Base-by-base conservation (phyloP, 2,797 vertebrate genomes). In the Karalla daura region DNA sequence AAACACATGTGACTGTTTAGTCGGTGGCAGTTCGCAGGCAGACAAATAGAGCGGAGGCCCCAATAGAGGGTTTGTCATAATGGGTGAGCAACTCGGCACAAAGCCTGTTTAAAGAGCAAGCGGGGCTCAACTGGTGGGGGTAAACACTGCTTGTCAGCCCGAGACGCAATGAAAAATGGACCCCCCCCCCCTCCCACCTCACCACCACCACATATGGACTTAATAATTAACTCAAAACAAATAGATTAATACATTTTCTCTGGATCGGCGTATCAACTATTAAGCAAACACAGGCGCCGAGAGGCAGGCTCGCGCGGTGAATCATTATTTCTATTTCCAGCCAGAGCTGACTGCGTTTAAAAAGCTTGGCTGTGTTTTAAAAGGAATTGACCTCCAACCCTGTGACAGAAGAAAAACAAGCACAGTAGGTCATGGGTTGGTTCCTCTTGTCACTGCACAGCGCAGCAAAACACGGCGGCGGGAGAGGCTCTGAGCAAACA, bases 51-150 rank as follows among this genome's bases (percentile, higher is more conserved):
- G 84, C 79, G 52, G 87, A 88, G 88, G 86, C 91, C 89, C 86
- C 85, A 76, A 70, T 56, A 63, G 86, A 90, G 88, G 88, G 86
- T 83, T 84, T 81, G 88, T 89, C 87, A 90, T 88, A 89, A 89
- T 89, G 89, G 86, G 80, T 87, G 86, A 90, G 85, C 87, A 86
- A 56, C 85, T 77, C 83, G 32, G 81, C 88, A 91, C 89, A 90
- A 90, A 91, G 89, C 83, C 82, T 89, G 84, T 90, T 89, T 90
- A 90, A 90, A 91, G 88, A 88, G 83, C 84, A 79, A 78, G 84
- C 76, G 58, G 74, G 64, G 81, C 85, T 87, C 88, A 88, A 87
- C 87, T 80, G 84, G 86, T 86, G 83, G 84, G 68, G 84, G 87
- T 89, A 88, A 89, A 92, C 88, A 84, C 55, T 54, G 78, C 80